A percentile compares a stretch with the other conserved stretches of the same genome.
Evolutionary conservation across 2,888 invertebrate species (phyloP).

Genomic region (Rhynchonema sp.): DNA sequence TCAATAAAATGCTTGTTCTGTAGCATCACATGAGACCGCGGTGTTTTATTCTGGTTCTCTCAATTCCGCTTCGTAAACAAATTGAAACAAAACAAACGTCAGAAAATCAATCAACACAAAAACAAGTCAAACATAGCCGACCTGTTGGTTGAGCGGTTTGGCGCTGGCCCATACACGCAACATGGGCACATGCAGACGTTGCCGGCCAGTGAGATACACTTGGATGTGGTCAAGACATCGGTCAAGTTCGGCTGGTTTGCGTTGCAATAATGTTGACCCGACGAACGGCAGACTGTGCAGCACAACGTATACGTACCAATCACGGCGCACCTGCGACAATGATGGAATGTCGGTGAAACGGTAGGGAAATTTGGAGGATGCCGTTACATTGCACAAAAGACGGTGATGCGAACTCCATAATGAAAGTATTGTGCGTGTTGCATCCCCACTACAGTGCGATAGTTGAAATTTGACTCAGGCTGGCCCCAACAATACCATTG

Average conservation of each 20-base stretch:
- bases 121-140: not conserved
- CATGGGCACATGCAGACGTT: constrained; percentile 76
- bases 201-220: constrained; percentile 63
- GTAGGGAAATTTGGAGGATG: too few species aligned
- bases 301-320: constrained; percentile 52
- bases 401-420: too few species aligned
- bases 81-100: not conserved
- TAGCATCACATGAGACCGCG: too few species aligned
- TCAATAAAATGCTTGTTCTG: too few species aligned
- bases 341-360: not conserved
- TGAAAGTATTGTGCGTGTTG: too few species aligned
- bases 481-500: too few species aligned
- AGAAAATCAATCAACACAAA: not conserved
- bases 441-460: too few species aligned
- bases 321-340: constrained; percentile 40
- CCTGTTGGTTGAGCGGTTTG: not conserved
- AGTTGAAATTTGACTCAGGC: too few species aligned
- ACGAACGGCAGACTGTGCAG: constrained; percentile 48
- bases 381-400: too few species aligned
- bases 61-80: too few species aligned
- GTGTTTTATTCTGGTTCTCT: too few species aligned
- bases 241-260: constrained; percentile 78
- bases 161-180: constrained; percentile 48
- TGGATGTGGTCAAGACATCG: constrained; percentile 72
- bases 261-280: constrained; percentile 80